phyloP scores from a whole-genome alignment of 2,888 invertebrate genomes.

The Megalurothrips usitatus region DNA sequence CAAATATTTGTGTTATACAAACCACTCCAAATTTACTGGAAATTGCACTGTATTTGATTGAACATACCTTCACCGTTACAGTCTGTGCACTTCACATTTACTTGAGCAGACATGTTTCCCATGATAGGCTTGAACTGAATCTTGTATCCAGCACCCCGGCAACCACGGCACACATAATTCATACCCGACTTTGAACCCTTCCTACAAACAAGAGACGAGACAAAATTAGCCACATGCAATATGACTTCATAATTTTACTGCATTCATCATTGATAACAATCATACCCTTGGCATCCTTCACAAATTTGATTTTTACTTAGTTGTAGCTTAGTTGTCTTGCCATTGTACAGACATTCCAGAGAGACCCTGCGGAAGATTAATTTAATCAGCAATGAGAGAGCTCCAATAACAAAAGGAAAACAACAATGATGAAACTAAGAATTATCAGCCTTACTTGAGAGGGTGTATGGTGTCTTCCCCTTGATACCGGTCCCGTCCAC shows the following conservation, averaged over 20 bases:
- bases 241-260: not conserved
- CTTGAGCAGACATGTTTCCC: constrained; percentile 41
- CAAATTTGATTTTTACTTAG: constrained; percentile 80
- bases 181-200: constrained; percentile 66
- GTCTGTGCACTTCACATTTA: constrained; percentile 44
- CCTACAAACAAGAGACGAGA: constrained; percentile 40
- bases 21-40: too few species aligned
- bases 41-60: too few species aligned
- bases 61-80: constrained; percentile 48
- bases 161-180: constrained; percentile 62
- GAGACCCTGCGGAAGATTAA: constrained; percentile 57
- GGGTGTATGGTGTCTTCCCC: constrained; percentile 83
- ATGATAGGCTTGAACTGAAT: constrained; percentile 43
- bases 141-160: constrained; percentile 74
- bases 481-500: constrained; percentile 50
- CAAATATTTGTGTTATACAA: too few species aligned
- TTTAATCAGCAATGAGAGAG: not conserved
- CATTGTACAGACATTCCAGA: constrained; percentile 86
- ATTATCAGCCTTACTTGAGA: constrained; percentile 53
- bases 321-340: constrained; percentile 77
- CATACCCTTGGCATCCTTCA: constrained; percentile 66
- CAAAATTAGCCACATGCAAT: not conserved
- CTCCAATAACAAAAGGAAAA: not conserved
- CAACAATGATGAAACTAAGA: not conserved
- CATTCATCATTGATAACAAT: constrained; percentile 33